These are phyloP conservation scores for Lutraria rhynchaena DNA, from an alignment of 1,140 invertebrate species.

Conservation along the genomic window DNA sequence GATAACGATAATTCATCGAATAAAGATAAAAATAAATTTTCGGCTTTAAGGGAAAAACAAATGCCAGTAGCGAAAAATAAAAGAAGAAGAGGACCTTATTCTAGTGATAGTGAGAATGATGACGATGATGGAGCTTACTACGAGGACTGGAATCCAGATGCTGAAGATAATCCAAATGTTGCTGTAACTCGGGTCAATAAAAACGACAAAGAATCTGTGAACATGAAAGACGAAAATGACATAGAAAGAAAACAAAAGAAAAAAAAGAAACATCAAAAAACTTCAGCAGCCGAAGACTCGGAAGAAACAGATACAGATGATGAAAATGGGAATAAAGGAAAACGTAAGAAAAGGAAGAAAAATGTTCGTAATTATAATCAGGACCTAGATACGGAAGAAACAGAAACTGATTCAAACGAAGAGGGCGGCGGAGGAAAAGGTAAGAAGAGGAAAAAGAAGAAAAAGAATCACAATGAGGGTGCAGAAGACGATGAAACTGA, in stretches of 20 bases:
- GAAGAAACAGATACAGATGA: background rate
- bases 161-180: slow-evolving; percentile 41
- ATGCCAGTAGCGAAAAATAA: background rate
- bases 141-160: slow-evolving; percentile 48
- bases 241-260: background rate
- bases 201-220: background rate
- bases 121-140: slow-evolving; percentile 22
- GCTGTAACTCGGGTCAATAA: background rate
- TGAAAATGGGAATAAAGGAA: background rate
- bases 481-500: background rate
- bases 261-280: background rate
- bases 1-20: slow-evolving; percentile 1
- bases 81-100: background rate
- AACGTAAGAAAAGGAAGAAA: background rate
- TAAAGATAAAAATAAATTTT: background rate
- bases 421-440: background rate
- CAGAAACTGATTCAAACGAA: background rate
- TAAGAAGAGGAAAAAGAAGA: background rate
- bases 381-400: background rate
- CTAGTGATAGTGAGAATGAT: background rate
- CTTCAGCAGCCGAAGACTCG: background rate
- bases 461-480: background rate
- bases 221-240: background rate
- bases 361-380: background rate
- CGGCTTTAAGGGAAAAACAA: slow-evolving; percentile 5